Conservation (phyloP, 2,113 vertebrate species). For the Entomyzon cyanotis region DNA sequence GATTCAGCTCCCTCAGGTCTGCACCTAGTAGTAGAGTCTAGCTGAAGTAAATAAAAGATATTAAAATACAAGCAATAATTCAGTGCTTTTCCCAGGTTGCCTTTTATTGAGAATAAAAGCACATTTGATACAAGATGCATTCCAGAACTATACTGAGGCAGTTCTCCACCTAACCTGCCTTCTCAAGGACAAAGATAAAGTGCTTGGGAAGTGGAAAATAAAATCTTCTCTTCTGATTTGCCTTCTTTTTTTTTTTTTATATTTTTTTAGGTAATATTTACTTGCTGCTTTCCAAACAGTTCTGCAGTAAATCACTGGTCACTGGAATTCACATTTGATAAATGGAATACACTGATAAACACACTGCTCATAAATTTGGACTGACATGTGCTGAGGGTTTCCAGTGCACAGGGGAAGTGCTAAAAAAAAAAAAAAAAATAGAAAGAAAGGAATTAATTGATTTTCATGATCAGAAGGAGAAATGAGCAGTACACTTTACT, state of each 20-base stretch:
- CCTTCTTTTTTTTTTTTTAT: not conserved
- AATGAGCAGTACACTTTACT: not conserved
- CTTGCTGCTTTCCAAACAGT: not conserved
- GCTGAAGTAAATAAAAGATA: not conserved
- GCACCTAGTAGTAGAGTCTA: not conserved
- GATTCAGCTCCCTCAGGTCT: not conserved
- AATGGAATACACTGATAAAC: not conserved
- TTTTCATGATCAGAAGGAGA: not conserved
- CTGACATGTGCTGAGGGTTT: not conserved
- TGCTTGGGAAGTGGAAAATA: not conserved
- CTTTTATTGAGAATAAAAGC: not conserved
- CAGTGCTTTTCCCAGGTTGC: not conserved
- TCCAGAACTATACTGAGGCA: not conserved
- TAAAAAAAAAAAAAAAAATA: not conserved
- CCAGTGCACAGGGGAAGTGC: not conserved
- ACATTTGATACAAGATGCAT: not conserved
- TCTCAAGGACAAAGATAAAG: not conserved
- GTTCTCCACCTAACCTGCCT: not conserved
- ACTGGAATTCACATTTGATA: conserved; percentile 27
- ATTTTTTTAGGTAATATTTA: not conserved
- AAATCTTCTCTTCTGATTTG: not conserved
- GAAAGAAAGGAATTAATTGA: not conserved
- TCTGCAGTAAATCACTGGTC: conserved; percentile 2
- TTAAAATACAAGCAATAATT: not conserved
- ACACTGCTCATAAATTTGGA: conserved; percentile 13